These are phyloP conservation scores for Hypanus sabinus DNA, from an alignment of 2,113 vertebrate genomes.

Conservation along the genomic window DNA sequence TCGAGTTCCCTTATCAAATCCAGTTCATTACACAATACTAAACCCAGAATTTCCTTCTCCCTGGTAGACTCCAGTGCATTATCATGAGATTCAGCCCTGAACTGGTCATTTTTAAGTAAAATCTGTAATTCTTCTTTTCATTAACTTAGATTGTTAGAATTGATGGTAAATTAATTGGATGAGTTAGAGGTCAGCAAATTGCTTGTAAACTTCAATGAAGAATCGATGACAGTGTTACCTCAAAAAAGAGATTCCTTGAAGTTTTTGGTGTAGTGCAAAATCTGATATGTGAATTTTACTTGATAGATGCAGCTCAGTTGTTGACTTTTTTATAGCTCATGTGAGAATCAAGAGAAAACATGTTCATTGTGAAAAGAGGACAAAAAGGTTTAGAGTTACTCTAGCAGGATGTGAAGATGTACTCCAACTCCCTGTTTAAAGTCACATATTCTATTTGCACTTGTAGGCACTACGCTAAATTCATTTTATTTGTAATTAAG, in stretches of 20 bases:
- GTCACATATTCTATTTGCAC: not conserved
- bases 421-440: not conserved
- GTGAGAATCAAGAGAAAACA: not conserved
- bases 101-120: not conserved
- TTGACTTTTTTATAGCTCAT: not conserved
- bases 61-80: too few relatives aligned
- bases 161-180: not conserved
- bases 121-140: not conserved
- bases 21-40: too few relatives aligned
- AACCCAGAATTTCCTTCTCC: too few relatives aligned
- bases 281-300: not conserved
- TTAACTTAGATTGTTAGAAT: not conserved
- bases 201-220: not conserved
- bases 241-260: not conserved
- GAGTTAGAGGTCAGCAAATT: slow-evolving; percentile 4
- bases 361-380: not conserved
- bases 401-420: not conserved
- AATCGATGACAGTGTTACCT: not conserved
- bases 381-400: not conserved
- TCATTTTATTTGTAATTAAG: not conserved
- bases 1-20: too few relatives aligned
- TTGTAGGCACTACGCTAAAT: not conserved
- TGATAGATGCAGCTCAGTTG: too few relatives aligned
- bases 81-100: not conserved
- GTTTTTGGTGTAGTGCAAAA: too few relatives aligned